Conservation (phyloP, 2,888 invertebrate genomes). For the Tanypteryx hageni region DNA sequence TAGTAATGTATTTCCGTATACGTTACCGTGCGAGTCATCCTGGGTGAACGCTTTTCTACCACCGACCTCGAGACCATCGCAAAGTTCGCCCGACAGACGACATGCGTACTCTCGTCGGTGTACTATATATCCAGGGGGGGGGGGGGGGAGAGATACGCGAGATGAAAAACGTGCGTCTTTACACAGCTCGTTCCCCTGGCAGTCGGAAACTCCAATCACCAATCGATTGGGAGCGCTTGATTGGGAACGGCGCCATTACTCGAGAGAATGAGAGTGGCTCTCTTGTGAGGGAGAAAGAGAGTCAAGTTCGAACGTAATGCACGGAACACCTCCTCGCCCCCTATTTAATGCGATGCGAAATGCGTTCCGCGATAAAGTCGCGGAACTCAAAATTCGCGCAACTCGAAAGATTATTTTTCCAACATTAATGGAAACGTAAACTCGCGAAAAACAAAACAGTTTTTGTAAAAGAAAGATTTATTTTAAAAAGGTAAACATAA, state of each 20-base stretch:
- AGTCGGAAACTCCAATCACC: background rate
- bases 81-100: background rate
- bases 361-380: no score
- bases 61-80: no score
- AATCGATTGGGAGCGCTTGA: background rate
- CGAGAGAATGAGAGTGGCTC: background rate
- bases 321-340: background rate
- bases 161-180: background rate
- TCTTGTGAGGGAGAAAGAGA: background rate
- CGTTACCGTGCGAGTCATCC: no score
- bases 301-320: conserved; percentile 22
- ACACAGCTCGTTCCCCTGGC: background rate
- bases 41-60: no score
- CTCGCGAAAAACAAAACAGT: no score
- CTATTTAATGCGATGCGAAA: no score
- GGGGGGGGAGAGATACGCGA: background rate
- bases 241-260: background rate
- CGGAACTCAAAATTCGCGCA: no score
- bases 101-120: background rate
- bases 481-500: no score
- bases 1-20: no score
- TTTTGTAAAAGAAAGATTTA: no score
- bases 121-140: background rate
- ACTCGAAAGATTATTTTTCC: no score
- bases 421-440: no score